Conservation (phyloP, 2,113 vertebrate genomes). For the Galemys pyrenaicus region DNA sequence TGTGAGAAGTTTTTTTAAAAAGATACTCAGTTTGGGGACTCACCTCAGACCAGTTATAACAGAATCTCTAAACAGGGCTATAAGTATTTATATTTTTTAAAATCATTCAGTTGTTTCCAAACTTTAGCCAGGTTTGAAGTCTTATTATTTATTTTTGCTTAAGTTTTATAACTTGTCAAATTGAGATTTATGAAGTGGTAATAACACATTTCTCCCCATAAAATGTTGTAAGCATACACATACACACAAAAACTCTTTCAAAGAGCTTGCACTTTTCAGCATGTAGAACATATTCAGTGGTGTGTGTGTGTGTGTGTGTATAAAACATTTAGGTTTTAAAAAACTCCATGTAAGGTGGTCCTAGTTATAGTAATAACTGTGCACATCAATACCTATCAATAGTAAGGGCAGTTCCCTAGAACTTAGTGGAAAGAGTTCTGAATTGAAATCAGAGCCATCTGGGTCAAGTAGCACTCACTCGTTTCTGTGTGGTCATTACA, state of each 20-base stretch:
- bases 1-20: not conserved
- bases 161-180: not conserved
- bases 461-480: not conserved
- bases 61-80: not conserved
- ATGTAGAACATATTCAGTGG: too few species aligned
- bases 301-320: too few species aligned
- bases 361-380: not conserved
- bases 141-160: not conserved
- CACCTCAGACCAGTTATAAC: not conserved
- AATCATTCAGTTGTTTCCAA: not conserved
- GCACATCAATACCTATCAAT: not conserved
- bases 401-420: not conserved
- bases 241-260: too few species aligned
- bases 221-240: not conserved
- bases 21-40: not conserved
- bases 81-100: not conserved
- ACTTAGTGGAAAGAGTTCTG: not conserved
- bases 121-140: not conserved
- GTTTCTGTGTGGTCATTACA: fast-evolving
- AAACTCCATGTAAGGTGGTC: not conserved
- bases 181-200: not conserved
- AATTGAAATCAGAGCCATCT: not conserved
- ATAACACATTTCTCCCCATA: not conserved
- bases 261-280: too few species aligned
- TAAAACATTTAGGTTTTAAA: not conserved